Conservation (phyloP, 1,140 invertebrate species). For the Listronotus oregonensis region DNA sequence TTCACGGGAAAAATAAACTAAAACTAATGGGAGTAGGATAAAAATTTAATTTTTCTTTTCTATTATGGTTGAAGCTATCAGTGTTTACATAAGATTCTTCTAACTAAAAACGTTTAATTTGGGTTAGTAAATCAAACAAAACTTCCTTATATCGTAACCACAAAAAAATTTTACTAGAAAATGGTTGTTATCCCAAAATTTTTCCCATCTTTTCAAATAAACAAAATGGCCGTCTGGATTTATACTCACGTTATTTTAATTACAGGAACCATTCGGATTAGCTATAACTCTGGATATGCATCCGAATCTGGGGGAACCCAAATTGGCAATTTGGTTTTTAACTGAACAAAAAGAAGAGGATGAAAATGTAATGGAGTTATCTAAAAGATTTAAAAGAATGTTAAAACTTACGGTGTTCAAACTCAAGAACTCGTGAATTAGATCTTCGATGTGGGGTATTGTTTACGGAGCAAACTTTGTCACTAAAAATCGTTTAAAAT, state of each 20-base stretch:
- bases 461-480: constrained; percentile 64
- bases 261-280: constrained; percentile 27
- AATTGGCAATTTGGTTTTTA: constrained; percentile 71
- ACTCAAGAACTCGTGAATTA: constrained; percentile 69
- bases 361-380: constrained; percentile 67
- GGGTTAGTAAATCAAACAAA: no score
- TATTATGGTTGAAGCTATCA: no score
- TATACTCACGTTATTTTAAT: constrained; percentile 1
- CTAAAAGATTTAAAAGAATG: constrained; percentile 67
- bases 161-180: no score
- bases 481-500: constrained; percentile 60
- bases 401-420: constrained; percentile 68
- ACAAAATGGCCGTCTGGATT: no score
- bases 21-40: not conserved
- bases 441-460: constrained; percentile 73
- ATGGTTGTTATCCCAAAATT: no score
- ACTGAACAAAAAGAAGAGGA: constrained; percentile 70
- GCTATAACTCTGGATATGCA: constrained; percentile 66
- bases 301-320: constrained; percentile 70
- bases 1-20: constrained; percentile 59
- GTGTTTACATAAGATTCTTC: no score
- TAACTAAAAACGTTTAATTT: no score
- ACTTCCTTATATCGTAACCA: no score
- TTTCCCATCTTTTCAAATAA: no score
- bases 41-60: no score